Conservation (phyloP, 2,888 invertebrate genomes). For the Pristionchus japonicus region DNA sequence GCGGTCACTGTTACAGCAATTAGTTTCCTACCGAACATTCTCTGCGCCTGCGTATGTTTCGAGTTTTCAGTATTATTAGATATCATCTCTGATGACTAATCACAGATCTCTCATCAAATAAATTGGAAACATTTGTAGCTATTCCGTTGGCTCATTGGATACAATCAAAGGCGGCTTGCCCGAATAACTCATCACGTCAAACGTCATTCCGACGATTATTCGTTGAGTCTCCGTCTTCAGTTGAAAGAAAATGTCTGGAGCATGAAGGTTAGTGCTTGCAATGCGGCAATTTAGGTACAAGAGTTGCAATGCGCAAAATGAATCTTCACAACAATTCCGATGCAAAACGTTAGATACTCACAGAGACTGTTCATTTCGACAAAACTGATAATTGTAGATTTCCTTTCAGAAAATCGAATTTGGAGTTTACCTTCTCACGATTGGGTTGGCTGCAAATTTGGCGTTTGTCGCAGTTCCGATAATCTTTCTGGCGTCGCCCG, state of each 20-base stretch:
- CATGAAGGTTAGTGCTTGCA: not conserved
- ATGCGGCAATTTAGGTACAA: no score
- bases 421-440: not conserved
- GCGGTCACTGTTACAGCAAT: not conserved
- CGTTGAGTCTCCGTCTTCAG: not conserved
- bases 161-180: not conserved
- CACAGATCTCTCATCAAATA: no score
- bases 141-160: not conserved
- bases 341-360: no score
- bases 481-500: not conserved
- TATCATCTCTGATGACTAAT: no score
- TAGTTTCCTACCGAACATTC: not conserved
- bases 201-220: not conserved
- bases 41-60: not conserved
- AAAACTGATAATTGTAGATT: not conserved
- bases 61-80: not conserved
- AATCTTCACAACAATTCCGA: no score
- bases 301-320: no score
- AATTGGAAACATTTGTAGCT: not conserved
- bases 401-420: not conserved
- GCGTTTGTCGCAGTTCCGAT: not conserved
- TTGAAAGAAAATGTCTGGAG: slow-evolving; percentile 1
- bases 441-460: not conserved
- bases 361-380: not conserved
- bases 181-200: not conserved